These are phyloP conservation scores for Thalassaphorura encarpata DNA, from an alignment of 1,140 invertebrate species.

Conservation along the genomic window DNA sequence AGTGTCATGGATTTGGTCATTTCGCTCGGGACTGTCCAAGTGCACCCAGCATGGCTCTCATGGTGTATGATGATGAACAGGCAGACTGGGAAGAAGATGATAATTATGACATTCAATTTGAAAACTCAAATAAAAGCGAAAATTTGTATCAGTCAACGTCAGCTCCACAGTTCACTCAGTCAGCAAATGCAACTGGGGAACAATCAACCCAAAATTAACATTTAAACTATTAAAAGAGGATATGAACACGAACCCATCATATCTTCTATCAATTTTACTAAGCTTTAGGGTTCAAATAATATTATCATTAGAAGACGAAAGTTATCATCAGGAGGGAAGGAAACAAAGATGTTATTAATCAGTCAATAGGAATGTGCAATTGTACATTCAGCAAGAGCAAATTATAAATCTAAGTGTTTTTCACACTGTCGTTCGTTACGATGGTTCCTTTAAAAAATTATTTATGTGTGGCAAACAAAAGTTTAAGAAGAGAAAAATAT, in stretches of 20 bases:
- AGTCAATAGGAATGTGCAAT: neutral
- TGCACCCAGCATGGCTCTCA: neutral
- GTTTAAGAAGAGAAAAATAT: conserved; percentile 7
- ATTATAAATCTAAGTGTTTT: conserved; percentile 9
- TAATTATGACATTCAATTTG: too few relatives aligned
- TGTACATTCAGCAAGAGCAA: neutral
- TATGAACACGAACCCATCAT: neutral
- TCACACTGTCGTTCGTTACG: conserved; percentile 1
- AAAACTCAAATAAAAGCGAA: too few relatives aligned
- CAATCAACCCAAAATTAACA: too few relatives aligned
- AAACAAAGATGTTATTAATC: neutral
- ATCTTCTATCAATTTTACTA: neutral
- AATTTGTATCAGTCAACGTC: neutral
- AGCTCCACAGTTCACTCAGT: neutral
- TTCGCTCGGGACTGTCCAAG: neutral
- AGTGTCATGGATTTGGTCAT: neutral
- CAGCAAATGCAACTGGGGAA: neutral
- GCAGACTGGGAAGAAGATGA: too few relatives aligned
- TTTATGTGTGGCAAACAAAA: conserved; percentile 10
- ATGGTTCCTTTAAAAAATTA: conserved; percentile 8
- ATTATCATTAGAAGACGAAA: neutral
- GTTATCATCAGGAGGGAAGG: neutral
- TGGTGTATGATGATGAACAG: neutral
- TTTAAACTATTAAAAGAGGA: too few relatives aligned
- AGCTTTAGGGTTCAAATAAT: neutral